Evolutionary conservation across 2,113 vertebrate genomes (phyloP).

Genomic region (Aphyosemion australe): DNA sequence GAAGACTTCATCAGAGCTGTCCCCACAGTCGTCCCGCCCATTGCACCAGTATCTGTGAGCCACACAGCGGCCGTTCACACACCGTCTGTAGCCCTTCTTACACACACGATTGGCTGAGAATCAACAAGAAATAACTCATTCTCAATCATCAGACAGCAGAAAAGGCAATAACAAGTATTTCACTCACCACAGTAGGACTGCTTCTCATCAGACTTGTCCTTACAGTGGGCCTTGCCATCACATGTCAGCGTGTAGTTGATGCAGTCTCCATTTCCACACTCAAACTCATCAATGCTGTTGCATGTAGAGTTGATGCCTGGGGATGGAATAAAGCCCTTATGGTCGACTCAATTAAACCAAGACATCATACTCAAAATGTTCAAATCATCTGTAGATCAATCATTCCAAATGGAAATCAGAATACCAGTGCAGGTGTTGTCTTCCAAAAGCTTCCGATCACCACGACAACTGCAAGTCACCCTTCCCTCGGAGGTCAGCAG

Average conservation of each 20-base stretch:
- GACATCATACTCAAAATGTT: no score
- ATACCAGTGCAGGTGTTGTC: constrained; percentile 92
- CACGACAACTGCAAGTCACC: constrained; percentile 94
- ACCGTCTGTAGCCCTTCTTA: constrained; percentile 92
- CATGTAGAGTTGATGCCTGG: constrained; percentile 91
- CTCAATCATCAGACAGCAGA: constrained; percentile 23
- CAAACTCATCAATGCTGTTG: constrained; percentile 87
- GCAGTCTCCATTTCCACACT: constrained; percentile 96
- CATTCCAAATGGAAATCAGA: no score
- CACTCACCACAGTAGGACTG: constrained; percentile 92
- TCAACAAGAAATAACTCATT: constrained; percentile 3
- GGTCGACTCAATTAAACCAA: no score
- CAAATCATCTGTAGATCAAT: no score
- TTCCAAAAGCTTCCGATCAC: constrained; percentile 88
- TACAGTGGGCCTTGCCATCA: constrained; percentile 90
- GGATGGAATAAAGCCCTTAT: not conserved
- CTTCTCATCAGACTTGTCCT: constrained; percentile 98
- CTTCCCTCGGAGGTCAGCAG: constrained; percentile 90
- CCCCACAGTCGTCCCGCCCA: constrained; percentile 88
- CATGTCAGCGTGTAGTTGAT: constrained; percentile 93
- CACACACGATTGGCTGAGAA: constrained; percentile 87
- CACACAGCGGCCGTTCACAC: constrained; percentile 90
- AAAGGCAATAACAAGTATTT: not conserved
- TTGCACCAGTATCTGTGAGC: constrained; percentile 90
- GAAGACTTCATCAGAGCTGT: constrained; percentile 91